phyloP scores from a whole-genome alignment of 2,797 vertebrate genomes.

The Pristis pectinata region DNA sequence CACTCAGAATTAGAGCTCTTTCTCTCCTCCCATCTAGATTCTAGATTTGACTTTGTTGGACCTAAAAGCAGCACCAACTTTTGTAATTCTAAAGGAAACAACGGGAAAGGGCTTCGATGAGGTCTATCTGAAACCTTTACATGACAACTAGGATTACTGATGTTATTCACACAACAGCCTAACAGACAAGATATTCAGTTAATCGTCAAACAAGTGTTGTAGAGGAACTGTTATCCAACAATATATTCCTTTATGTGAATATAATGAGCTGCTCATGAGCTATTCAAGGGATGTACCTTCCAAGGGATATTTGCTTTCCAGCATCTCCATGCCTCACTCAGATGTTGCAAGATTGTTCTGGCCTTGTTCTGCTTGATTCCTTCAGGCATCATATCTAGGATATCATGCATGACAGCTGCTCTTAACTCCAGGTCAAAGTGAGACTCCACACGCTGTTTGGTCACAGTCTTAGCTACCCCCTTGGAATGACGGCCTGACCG shows the following conservation, averaged over 20 bases:
- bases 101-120: neutral
- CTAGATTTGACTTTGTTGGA: neutral
- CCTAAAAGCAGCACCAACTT: neutral
- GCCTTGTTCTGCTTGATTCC: slow-evolving; percentile 99
- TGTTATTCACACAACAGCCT: neutral
- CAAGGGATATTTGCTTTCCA: slow-evolving; percentile 99
- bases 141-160: neutral
- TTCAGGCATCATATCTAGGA: slow-evolving; percentile 99
- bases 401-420: slow-evolving; percentile 98
- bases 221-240: neutral
- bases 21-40: no score
- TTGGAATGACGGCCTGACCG: slow-evolving; percentile 89
- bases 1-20: neutral
- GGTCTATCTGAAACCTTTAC: neutral
- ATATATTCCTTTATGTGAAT: neutral
- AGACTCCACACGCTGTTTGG: slow-evolving; percentile 96
- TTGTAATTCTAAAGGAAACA: neutral
- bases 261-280: neutral
- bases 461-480: slow-evolving; percentile 96
- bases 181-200: neutral
- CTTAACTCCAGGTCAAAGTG: slow-evolving; percentile 97
- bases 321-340: slow-evolving; percentile 97
- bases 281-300: slow-evolving; percentile 65
- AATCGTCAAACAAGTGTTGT: neutral
- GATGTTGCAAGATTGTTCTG: slow-evolving; percentile 94